Percentiles rank a stretch among this genome's conserved stretches.
Evolutionary conservation across 2,113 vertebrate genomes (phyloP).

Genomic region (Tenebrosternarchus preto): DNA sequence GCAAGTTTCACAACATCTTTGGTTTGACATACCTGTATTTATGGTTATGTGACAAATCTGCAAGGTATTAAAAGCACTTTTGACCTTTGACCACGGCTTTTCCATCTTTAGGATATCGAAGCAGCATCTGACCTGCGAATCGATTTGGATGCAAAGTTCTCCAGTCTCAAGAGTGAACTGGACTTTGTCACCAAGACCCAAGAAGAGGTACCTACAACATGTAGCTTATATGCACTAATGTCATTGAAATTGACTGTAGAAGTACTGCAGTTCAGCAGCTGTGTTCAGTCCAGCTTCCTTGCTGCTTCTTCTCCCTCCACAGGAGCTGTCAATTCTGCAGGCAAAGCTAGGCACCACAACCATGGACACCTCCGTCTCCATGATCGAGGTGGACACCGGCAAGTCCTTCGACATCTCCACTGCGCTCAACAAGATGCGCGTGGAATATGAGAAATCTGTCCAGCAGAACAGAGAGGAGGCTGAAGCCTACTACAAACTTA

Average conservation of each 20-base stretch:
- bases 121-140: slow-evolving; percentile 60
- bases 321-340: slow-evolving; percentile 66
- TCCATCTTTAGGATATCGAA: slow-evolving; percentile 63
- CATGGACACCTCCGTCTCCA: slow-evolving; percentile 63
- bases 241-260: neutral
- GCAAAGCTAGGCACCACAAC: slow-evolving; percentile 61
- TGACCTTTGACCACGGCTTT: neutral
- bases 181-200: slow-evolving; percentile 65
- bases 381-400: slow-evolving; percentile 68
- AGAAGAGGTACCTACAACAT: slow-evolving; percentile 55
- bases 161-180: slow-evolving; percentile 62
- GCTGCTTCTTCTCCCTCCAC: neutral
- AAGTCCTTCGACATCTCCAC: slow-evolving; percentile 67
- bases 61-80: neutral
- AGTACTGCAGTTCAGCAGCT: too few species aligned
- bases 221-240: neutral
- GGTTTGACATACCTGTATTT: neutral
- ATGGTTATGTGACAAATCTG: neutral
- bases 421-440: slow-evolving; percentile 64
- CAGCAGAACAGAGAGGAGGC: slow-evolving; percentile 68
- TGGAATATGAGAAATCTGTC: slow-evolving; percentile 65
- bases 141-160: slow-evolving; percentile 62
- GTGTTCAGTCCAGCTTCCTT: too few species aligned
- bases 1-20: slow-evolving; percentile 33
- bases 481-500: slow-evolving; percentile 66